These are phyloP conservation scores for Geophilus truncorum DNA, from an alignment of 2,888 invertebrate species.

Conservation along the genomic window DNA sequence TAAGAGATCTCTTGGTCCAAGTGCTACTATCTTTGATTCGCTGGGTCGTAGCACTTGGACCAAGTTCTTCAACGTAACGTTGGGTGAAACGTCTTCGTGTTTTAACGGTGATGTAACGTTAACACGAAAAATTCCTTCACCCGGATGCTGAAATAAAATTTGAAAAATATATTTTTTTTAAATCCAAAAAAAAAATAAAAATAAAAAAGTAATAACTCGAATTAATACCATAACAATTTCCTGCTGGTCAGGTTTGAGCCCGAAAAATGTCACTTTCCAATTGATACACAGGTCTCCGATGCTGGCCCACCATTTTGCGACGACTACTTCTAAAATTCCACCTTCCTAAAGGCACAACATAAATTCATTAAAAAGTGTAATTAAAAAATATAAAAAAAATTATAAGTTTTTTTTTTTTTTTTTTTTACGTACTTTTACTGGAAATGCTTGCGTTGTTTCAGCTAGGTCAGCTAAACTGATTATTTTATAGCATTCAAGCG, in stretches of 20 bases:
- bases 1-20: conserved; percentile 75
- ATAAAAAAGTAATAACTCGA: too few relatives aligned
- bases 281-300: conserved; percentile 68
- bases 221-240: conserved; percentile 57
- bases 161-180: background rate
- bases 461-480: conserved; percentile 64
- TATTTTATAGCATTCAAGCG: conserved; percentile 72
- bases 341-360: conserved; percentile 59
- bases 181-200: conserved; percentile 30
- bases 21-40: conserved; percentile 72
- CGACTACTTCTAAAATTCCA: conserved; percentile 68
- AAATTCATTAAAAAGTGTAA: conserved; percentile 39
- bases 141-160: conserved; percentile 56
- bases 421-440: conserved; percentile 60
- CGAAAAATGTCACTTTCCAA: conserved; percentile 75
- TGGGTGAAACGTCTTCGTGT: conserved; percentile 73
- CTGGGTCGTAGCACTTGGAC: conserved; percentile 60
- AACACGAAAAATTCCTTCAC: conserved; percentile 67
- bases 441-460: conserved; percentile 65
- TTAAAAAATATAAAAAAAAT: background rate
- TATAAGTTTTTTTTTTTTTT: too few relatives aligned
- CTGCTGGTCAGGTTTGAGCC: conserved; percentile 63
- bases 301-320: conserved; percentile 95
- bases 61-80: conserved; percentile 66
- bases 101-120: conserved; percentile 63